Evolutionary conservation across 1,140 invertebrate genomes (phyloP).

Genomic region (Pectinophora gossypiella): DNA sequence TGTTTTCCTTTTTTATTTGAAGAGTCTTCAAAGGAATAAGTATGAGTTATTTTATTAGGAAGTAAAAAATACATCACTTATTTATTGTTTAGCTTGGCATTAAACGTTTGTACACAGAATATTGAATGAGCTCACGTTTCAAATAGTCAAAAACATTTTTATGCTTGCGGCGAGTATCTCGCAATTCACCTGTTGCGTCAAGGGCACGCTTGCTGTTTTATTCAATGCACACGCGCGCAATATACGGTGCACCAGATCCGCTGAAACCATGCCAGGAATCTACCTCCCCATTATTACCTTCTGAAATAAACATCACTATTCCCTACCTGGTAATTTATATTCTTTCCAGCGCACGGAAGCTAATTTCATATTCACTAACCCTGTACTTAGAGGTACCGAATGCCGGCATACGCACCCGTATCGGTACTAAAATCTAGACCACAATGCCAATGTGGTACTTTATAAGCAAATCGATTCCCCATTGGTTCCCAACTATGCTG

Average conservation of each 20-base stretch:
- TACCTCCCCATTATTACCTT: conserved; percentile 11
- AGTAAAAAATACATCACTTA: too few species aligned
- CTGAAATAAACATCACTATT: conserved; percentile 20
- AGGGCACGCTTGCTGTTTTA: conserved; percentile 15
- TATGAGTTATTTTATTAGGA: too few species aligned
- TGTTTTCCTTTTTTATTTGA: too few species aligned
- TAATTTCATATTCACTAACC: conserved; percentile 13
- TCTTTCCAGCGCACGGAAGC: conserved; percentile 8
- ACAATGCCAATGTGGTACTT: neutral
- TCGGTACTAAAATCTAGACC: neutral
- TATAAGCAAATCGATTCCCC: neutral
- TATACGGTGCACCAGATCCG: conserved; percentile 23
- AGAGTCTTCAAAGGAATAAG: too few species aligned
- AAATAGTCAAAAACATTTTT: too few species aligned
- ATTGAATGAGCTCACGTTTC: too few species aligned
- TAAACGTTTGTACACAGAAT: too few species aligned
- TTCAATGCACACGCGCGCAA: conserved; percentile 24
- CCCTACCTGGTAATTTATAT: conserved; percentile 14
- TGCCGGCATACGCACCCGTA: neutral
- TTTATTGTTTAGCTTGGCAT: too few species aligned
- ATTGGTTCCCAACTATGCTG: too few species aligned
- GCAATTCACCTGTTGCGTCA: conserved; percentile 24
- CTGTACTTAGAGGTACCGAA: neutral
- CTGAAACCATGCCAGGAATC: conserved; percentile 25
- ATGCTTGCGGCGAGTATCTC: neutral